These are phyloP conservation scores for Lasiommata megera DNA, from an alignment of 2,888 invertebrate species.

Conservation along the genomic window DNA sequence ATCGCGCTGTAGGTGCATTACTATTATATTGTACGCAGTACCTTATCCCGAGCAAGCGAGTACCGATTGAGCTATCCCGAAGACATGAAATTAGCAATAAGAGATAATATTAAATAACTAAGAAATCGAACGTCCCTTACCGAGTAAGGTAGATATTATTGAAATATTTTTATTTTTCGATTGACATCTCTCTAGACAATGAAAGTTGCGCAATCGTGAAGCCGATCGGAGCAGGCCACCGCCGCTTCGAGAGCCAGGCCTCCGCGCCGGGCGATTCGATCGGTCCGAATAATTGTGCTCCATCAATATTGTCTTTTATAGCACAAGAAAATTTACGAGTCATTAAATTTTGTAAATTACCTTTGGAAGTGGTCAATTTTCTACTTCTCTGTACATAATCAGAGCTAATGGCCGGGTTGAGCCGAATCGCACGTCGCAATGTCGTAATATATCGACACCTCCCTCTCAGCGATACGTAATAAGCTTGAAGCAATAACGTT, in stretches of 20 bases:
- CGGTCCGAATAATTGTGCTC: conserved; percentile 43
- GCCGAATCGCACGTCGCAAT: conserved; percentile 73
- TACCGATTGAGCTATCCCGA: conserved; percentile 68
- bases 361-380: conserved; percentile 79
- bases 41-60: conserved; percentile 47
- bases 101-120: conserved; percentile 74
- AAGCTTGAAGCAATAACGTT: conserved; percentile 75
- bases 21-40: conserved; percentile 32
- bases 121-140: conserved; percentile 81
- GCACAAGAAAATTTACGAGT: conserved; percentile 65
- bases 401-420: conserved; percentile 78
- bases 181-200: conserved; percentile 66
- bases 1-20: conserved; percentile 51
- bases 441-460: conserved; percentile 52
- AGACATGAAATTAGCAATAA: conserved; percentile 76
- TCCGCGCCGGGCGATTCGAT: conserved; percentile 17
- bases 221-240: conserved; percentile 20
- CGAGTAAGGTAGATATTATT: conserved; percentile 79
- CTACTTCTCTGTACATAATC: conserved; percentile 79
- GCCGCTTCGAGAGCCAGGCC: conserved; percentile 19
- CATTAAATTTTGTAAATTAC: conserved; percentile 74
- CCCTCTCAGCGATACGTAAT: conserved; percentile 58
- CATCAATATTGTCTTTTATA: conserved; percentile 69
- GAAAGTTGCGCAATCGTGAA: conserved; percentile 44
- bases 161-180: conserved; percentile 73